Evolutionary conservation across 2,113 vertebrate genomes (phyloP), one percentile per base, ranked within the genome.

Genomic region (Eulacestoma nigropectus): DNA sequence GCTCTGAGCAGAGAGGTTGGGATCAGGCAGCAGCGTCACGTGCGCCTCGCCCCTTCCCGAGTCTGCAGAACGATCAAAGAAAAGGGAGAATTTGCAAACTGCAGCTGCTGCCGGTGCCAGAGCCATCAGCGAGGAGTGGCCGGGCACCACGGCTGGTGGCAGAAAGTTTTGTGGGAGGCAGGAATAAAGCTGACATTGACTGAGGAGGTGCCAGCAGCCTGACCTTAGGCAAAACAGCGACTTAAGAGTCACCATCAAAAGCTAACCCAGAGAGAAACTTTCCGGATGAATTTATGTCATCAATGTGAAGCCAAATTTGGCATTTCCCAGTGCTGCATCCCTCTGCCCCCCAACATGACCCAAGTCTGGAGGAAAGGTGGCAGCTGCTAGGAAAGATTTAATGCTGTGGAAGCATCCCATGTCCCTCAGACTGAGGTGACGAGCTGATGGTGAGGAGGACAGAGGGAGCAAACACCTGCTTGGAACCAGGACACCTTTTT

Each of bases 191-290:
- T 87, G 96, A 27, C 85, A 7, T 11, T 20, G 85, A 20, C 46
- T 41, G 90, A 87, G 93, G 69, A 52, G 69, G 64, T 95, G 89
- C 95, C 95, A 93, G 85, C 69, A 74, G 81, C 35, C 29, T 59
- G 84, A 83, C 89, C 76, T 79, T 5, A 29, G 92, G 84, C 80
- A 23, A 29, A 73, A 21, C 70, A 49, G 65, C 0, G 4, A 4
- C 90, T 69, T 12, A 9, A 20, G n/a, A 33, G 37, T 44, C 87
- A n/a, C 20, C 80, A 6, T 18, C 29, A 1, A 44, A 92, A 68
- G 63, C 44, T 6, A 42, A 35, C 1, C 0, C 37, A 9, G 69
- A n/a, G 47, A 81, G 77, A 78, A 86, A 73, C 57, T 83, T 85
- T 29, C 75, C 4, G 7, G 75, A 33, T 26, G 62, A 13, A 26